Percentiles rank a stretch among this genome's conserved stretches.
Conservation (phyloP, 2,797 vertebrate genomes). For the Syndactyla subalaris region DNA sequence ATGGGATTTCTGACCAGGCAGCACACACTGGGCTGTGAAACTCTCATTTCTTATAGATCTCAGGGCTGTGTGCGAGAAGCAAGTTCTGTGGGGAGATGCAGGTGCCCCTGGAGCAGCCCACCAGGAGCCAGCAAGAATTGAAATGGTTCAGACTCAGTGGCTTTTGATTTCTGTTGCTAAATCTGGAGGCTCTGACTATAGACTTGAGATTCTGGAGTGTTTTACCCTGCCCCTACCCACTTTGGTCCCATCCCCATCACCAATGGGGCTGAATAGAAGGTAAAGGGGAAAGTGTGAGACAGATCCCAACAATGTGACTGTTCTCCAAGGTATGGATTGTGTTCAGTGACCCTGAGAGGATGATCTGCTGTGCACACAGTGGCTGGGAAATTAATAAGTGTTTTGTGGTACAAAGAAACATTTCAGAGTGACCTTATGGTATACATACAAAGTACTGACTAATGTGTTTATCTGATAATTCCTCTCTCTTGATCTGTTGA, state of each 20-base stretch:
- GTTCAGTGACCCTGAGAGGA: not conserved
- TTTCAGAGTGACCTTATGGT: not conserved
- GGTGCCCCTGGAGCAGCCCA: not conserved
- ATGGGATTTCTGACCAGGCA: not conserved
- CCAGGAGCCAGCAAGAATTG: not conserved
- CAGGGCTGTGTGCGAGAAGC: not conserved
- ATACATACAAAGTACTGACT: not conserved
- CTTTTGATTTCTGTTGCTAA: not conserved
- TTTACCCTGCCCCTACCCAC: not conserved
- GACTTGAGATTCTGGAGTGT: not conserved
- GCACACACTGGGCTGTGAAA: not conserved
- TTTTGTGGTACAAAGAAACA: not conserved
- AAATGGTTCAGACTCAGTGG: not conserved
- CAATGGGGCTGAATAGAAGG: not conserved
- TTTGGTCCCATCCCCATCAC: not conserved
- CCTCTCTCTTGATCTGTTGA: not conserved
- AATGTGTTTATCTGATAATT: not conserved
- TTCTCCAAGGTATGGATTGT: accelerated
- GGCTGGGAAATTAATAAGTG: not conserved
- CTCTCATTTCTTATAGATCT: not conserved
- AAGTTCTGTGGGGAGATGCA: not conserved
- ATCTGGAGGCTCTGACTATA: not conserved
- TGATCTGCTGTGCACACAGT: slow-evolving; percentile 26
- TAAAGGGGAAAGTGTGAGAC: not conserved
- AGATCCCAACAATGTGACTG: not conserved